These are phyloP conservation scores for Nephrotoma guestfalica DNA, from an alignment of 2,888 invertebrate genomes.

Conservation along the genomic window DNA sequence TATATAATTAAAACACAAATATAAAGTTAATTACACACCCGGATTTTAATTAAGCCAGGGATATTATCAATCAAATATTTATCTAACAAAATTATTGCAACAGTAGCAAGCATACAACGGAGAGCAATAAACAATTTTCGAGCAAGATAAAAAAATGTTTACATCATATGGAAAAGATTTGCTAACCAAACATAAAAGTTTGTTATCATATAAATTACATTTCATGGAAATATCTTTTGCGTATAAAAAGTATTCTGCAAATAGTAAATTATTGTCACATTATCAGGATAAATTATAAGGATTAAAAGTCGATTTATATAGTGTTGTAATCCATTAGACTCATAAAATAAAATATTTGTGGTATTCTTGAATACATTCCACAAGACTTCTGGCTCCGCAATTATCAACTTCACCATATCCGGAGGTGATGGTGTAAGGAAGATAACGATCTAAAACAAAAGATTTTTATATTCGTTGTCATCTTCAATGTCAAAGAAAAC, in stretches of 20 bases:
- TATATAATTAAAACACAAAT: neutral
- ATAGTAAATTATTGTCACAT: neutral
- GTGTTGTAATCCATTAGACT: neutral
- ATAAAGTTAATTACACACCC: neutral
- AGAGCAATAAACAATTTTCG: neutral
- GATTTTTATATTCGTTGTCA: neutral
- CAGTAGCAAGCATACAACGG: neutral
- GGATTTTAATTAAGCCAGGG: neutral
- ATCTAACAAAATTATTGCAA: neutral
- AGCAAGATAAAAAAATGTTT: neutral
- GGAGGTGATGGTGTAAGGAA: neutral
- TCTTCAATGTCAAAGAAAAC: neutral
- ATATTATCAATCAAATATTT: neutral
- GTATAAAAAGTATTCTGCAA: neutral
- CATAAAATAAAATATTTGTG: neutral
- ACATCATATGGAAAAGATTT: neutral
- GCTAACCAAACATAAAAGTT: neutral
- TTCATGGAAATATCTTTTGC: neutral
- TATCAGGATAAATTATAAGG: neutral
- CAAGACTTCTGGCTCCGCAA: neutral
- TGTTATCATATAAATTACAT: neutral
- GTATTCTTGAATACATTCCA: neutral
- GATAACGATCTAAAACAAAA: neutral
- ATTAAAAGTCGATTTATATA: neutral
- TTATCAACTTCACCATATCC: neutral